Base-by-base conservation (phyloP, 2,888 invertebrate genomes). In the Stegana nigrithorax region DNA sequence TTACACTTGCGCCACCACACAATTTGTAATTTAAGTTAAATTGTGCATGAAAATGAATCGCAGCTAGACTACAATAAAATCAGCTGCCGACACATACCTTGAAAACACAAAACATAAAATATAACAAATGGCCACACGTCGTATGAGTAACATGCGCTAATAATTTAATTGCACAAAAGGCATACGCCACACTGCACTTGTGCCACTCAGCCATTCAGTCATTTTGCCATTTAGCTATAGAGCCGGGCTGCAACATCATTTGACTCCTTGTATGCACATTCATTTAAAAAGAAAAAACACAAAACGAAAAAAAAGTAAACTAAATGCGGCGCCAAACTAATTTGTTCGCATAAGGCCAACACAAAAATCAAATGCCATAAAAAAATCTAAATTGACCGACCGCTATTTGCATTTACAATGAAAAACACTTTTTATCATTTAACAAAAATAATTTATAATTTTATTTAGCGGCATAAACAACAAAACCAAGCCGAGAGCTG, bases 121-220 rank as follows among this genome's bases (percentile, higher is more conserved):
- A 7, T 23, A 47, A 47, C 25, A 17, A 25, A 47, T 47, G 47
- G 21, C 12, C 21, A 23, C 47, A 23, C 25, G 47, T 47, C 47
- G 47, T 7, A 47, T 47, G 25, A 19, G 47, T 17, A 47, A 47
- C 25, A 10, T 47, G 12, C 47, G 14, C 21, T 10, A 21, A 47
- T 47, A 23, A 47, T 47, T 47, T 17, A 47, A 23, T n/a, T n/a
- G n/a, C n/a, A n/a, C n/a, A n/a, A 47, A 23, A 6, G 8, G 8
- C 47, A 47, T 47, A 47, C 47, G 47, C 47, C 47, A 47, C 17
- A 17, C 25, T 47, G 47, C 36, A 36, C 36, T 36, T 36, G 36
- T n/a, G n/a, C n/a, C n/a, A n/a, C n/a, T n/a, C n/a, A n/a, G n/a
- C n/a, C n/a, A n/a, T n/a, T n/a, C n/a, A n/a, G n/a, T n/a, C n/a